These are phyloP conservation scores for Scomber scombrus DNA, from an alignment of 2,113 vertebrate species.

Conservation along the genomic window DNA sequence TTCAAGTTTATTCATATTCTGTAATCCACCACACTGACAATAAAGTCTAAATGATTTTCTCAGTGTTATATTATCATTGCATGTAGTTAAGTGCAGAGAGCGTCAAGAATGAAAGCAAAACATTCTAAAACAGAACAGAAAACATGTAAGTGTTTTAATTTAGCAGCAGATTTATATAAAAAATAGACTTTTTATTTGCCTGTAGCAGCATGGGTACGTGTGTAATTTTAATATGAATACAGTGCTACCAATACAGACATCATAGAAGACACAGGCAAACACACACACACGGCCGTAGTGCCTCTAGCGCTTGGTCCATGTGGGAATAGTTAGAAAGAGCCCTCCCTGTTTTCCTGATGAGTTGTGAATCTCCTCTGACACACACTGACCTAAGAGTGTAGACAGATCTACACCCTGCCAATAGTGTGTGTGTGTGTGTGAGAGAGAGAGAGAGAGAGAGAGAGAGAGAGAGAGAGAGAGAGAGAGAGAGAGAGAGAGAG, in stretches of 20 bases:
- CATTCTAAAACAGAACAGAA: too few relatives aligned
- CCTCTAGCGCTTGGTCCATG: slow-evolving; percentile 37
- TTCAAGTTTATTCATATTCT: too few relatives aligned
- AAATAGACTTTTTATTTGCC: background rate
- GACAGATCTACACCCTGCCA: slow-evolving; percentile 50
- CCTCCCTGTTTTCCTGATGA: slow-evolving; percentile 45
- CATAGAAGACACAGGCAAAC: background rate
- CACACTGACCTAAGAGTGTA: slow-evolving; percentile 46
- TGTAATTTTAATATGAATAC: background rate
- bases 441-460: too few relatives aligned
- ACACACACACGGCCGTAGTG: background rate
- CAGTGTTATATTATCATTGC: background rate
- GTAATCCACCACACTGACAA: too few relatives aligned
- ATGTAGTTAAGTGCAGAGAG: too few relatives aligned
- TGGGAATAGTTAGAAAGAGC: slow-evolving; percentile 41
- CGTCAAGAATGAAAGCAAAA: too few relatives aligned
- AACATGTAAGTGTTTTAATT: too few relatives aligned
- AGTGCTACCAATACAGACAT: background rate
- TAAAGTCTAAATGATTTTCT: too few relatives aligned
- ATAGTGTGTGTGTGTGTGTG: background rate
- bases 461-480: too few relatives aligned
- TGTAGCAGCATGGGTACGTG: background rate
- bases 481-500: too few relatives aligned
- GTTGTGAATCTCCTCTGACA: slow-evolving; percentile 57
- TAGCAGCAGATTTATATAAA: too few relatives aligned